Evolutionary conservation across 2,797 vertebrate species (phyloP).

Genomic region (Anolis apletophallus): DNA sequence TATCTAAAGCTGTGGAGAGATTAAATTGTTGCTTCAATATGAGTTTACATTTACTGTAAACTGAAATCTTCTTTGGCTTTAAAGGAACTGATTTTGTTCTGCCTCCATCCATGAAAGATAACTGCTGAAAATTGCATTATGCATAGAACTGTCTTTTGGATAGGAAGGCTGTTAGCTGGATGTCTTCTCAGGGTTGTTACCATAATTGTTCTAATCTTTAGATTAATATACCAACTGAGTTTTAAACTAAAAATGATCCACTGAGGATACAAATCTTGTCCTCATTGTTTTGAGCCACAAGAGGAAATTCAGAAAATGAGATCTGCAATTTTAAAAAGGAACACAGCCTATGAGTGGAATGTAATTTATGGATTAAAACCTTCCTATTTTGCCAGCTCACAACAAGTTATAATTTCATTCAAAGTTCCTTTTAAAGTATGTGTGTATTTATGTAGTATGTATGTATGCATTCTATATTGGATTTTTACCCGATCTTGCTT

Average conservation of each 20-base stretch:
- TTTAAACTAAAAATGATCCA: not conserved
- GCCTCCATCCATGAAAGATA: constrained; percentile 46
- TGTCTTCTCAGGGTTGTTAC: not conserved
- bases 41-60: constrained; percentile 71
- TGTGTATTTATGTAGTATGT: no score
- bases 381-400: not conserved
- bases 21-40: constrained; percentile 73
- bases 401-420: not conserved
- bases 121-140: constrained; percentile 22
- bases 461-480: no score
- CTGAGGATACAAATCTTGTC: not conserved
- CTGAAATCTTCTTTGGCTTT: constrained; percentile 71
- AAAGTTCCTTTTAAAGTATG: not conserved
- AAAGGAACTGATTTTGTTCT: constrained; percentile 61
- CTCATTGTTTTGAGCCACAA: not conserved
- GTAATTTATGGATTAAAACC: not conserved
- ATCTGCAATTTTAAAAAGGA: not conserved
- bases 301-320: not conserved
- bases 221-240: not conserved
- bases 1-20: constrained; percentile 72
- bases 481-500: no score
- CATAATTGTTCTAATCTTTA: not conserved
- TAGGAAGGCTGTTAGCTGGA: not conserved
- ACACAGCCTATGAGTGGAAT: not conserved
- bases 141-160: fast-evolving